Conservation (phyloP, 2,797 vertebrate genomes). For the Salarias fasciatus region DNA sequence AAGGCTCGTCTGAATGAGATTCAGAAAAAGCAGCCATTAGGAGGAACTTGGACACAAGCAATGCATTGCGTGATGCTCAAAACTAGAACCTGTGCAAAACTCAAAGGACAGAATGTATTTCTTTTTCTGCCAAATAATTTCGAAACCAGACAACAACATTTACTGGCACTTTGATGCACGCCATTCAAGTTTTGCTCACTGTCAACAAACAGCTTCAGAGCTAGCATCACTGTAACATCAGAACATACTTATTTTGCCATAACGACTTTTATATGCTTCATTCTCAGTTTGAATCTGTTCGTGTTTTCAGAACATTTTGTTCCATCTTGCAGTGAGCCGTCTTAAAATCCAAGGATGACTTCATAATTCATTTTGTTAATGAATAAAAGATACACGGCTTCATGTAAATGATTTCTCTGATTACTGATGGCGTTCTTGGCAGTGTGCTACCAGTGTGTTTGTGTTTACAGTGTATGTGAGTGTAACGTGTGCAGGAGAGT, state of each 20-base stretch:
- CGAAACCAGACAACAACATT: too few relatives aligned
- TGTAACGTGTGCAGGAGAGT: slow-evolving; percentile 7
- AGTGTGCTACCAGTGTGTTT: slow-evolving; percentile 26
- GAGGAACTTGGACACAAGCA: slow-evolving; percentile 17
- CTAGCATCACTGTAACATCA: not conserved
- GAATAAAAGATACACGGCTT: slow-evolving; percentile 8
- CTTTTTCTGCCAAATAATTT: too few relatives aligned
- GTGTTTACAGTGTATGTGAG: slow-evolving; percentile 13
- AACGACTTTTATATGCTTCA: slow-evolving; percentile 2
- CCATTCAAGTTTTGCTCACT: not conserved
- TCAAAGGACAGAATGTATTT: too few relatives aligned
- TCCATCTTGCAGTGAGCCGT: slow-evolving; percentile 6
- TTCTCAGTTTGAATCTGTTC: slow-evolving; percentile 9
- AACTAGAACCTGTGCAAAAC: too few relatives aligned
- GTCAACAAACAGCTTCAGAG: too few relatives aligned
- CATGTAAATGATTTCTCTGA: slow-evolving; percentile 31
- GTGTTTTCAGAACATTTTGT: slow-evolving; percentile 36
- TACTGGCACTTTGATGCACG: not conserved
- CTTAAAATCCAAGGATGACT: slow-evolving; percentile 21
- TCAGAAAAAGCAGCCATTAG: slow-evolving; percentile 12
- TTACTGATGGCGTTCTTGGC: slow-evolving; percentile 9
- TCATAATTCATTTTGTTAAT: slow-evolving; percentile 36
- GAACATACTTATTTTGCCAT: not conserved
- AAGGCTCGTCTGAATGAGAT: slow-evolving; percentile 16
- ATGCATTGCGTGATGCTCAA: slow-evolving; percentile 10